A percentile compares a stretch with the other conserved stretches of the same genome.
These are phyloP conservation scores for Subacronicta megacephala DNA, from an alignment of 2,888 invertebrate genomes.

Conservation along the genomic window DNA sequence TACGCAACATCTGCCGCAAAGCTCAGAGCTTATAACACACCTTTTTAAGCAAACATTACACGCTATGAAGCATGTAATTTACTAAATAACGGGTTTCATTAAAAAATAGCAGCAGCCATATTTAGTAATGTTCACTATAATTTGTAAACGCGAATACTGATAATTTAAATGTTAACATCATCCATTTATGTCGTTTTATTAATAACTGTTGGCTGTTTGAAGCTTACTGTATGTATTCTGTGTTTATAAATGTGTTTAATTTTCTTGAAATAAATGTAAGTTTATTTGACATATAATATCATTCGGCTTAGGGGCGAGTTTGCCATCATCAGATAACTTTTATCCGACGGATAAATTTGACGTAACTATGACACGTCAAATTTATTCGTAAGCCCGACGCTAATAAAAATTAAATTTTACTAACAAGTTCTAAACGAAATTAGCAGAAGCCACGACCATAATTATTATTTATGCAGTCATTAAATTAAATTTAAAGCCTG, in stretches of 20 bases:
- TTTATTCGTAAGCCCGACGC: too few relatives aligned
- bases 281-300: too few relatives aligned
- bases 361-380: too few relatives aligned
- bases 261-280: too few relatives aligned
- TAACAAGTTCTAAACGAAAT: constrained; percentile 14
- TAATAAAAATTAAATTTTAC: too few relatives aligned
- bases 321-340: too few relatives aligned
- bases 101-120: constrained; percentile 40
- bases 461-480: constrained; percentile 22
- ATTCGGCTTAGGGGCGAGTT: too few relatives aligned
- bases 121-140: constrained; percentile 40
- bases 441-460: background rate
- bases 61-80: constrained; percentile 20
- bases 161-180: constrained; percentile 53
- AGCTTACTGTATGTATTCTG: constrained; percentile 13
- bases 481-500: constrained; percentile 19
- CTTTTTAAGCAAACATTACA: constrained; percentile 36
- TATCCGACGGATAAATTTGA: too few relatives aligned
- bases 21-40: constrained; percentile 21
- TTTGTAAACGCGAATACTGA: constrained; percentile 41
- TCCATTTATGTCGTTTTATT: constrained; percentile 40
- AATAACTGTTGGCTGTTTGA: constrained; percentile 19
- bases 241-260: constrained; percentile 19
- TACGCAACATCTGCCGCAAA: constrained; percentile 22
- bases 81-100: constrained; percentile 16